A percentile compares a stretch with the other conserved stretches of the same genome.
phyloP scores from a whole-genome alignment of 2,888 invertebrate genomes.

The Dendrolimus houi region DNA sequence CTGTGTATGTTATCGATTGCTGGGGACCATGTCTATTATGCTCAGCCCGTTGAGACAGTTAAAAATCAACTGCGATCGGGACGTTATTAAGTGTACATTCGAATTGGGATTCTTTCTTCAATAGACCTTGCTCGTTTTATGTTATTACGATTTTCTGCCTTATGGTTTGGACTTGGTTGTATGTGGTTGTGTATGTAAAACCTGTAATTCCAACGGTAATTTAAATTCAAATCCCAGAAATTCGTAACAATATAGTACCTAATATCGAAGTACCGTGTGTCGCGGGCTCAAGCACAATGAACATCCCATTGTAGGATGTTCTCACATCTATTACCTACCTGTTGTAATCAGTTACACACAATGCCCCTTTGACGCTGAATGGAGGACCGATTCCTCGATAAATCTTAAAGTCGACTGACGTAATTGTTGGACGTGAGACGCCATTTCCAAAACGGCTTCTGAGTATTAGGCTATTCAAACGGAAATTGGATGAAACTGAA shows the following conservation, averaged over 20 bases:
- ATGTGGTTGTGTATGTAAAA: too few species aligned
- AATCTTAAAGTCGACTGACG: conserved; percentile 25
- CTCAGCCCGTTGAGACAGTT: too few species aligned
- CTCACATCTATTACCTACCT: conserved; percentile 62
- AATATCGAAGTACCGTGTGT: neutral
- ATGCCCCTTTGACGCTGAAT: conserved; percentile 47
- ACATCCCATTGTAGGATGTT: conserved; percentile 39
- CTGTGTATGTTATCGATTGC: too few species aligned
- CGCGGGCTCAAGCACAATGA: conserved; percentile 20
- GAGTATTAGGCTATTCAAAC: neutral
- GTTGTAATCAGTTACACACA: conserved; percentile 61
- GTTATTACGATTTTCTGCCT: too few species aligned
- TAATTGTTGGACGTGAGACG: conserved; percentile 2
- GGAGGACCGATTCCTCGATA: conserved; percentile 51
- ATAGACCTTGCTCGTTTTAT: too few species aligned
- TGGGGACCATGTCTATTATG: too few species aligned
- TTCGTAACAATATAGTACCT: neutral
- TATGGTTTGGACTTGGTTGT: too few species aligned
- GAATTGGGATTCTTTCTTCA: too few species aligned
- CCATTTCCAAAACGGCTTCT: conserved; percentile 21
- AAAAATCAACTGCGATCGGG: too few species aligned
- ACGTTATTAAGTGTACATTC: too few species aligned
- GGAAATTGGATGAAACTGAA: neutral
- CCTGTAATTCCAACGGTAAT: too few species aligned
- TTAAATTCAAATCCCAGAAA: neutral